A percentile compares a stretch with the other conserved stretches of the same genome.
Evolutionary conservation across 2,113 vertebrate genomes (phyloP).

Genomic region (Glareola pratincola): DNA sequence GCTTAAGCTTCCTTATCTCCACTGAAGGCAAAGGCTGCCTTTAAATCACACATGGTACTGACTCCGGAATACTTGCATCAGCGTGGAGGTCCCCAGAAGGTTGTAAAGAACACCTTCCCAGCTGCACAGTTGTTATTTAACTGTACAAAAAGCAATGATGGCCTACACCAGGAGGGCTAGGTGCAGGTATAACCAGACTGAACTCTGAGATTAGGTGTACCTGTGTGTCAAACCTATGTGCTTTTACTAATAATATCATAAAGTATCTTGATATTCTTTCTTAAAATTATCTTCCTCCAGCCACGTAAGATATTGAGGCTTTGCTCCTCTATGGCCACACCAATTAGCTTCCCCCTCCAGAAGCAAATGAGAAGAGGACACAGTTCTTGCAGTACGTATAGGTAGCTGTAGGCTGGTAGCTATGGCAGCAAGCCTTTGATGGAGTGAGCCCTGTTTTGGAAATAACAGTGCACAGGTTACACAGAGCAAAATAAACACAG

Average conservation of each 20-base stretch:
- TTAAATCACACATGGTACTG: not conserved
- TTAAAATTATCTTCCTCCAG: not conserved
- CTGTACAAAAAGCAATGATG: not conserved
- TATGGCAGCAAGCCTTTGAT: constrained; percentile 16
- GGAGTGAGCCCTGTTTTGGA: not conserved
- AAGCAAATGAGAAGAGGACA: not conserved
- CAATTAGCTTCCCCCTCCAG: not conserved
- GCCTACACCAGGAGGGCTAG: not conserved
- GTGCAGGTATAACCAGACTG: not conserved
- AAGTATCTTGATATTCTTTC: not conserved
- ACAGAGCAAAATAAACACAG: not conserved
- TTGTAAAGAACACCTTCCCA: not conserved
- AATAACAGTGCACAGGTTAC: not conserved
- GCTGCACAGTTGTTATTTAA: not conserved
- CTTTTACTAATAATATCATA: not conserved
- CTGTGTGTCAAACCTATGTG: not conserved
- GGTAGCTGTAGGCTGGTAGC: not conserved
- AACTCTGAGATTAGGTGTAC: not conserved
- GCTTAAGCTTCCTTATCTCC: not conserved
- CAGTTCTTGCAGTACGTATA: not conserved
- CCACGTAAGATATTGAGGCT: not conserved
- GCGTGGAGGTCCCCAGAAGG: not conserved
- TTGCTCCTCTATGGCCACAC: not conserved
- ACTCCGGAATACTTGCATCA: not conserved
- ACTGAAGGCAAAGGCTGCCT: not conserved